phyloP scores from a whole-genome alignment of 1,140 invertebrate genomes.

The Solenopsis invicta region DNA sequence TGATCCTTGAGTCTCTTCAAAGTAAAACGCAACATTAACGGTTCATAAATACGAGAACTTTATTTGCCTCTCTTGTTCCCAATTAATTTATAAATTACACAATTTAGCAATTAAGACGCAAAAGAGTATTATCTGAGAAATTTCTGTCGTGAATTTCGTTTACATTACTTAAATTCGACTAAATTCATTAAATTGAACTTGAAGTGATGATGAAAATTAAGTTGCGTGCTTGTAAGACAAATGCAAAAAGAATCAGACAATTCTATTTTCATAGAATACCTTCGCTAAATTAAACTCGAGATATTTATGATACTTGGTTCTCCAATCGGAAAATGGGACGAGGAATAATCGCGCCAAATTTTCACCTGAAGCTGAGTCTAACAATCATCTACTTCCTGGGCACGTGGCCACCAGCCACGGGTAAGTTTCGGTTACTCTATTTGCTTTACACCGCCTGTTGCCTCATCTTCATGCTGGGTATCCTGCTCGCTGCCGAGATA shows the following conservation, averaged over 20 bases:
- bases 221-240: not conserved
- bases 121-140: not conserved
- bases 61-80: not conserved
- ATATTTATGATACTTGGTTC: not conserved
- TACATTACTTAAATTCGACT: not conserved
- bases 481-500: conserved; percentile 69
- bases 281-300: not conserved
- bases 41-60: not conserved
- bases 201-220: not conserved
- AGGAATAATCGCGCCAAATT: conserved; percentile 67
- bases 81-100: conserved; percentile 18
- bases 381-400: conserved; percentile 76
- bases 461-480: conserved; percentile 72
- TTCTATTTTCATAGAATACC: not conserved
- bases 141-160: not conserved
- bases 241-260: not conserved
- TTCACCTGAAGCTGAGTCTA: conserved; percentile 73
- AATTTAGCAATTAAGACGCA: not conserved
- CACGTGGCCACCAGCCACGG: conserved; percentile 69
- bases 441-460: conserved; percentile 63
- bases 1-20: not conserved
- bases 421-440: conserved; percentile 64
- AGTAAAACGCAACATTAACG: not conserved
- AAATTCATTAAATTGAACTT: not conserved
- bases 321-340: not conserved